Base-by-base conservation (phyloP, 1,140 invertebrate genomes). In the Rhizoglyphus robini region DNA sequence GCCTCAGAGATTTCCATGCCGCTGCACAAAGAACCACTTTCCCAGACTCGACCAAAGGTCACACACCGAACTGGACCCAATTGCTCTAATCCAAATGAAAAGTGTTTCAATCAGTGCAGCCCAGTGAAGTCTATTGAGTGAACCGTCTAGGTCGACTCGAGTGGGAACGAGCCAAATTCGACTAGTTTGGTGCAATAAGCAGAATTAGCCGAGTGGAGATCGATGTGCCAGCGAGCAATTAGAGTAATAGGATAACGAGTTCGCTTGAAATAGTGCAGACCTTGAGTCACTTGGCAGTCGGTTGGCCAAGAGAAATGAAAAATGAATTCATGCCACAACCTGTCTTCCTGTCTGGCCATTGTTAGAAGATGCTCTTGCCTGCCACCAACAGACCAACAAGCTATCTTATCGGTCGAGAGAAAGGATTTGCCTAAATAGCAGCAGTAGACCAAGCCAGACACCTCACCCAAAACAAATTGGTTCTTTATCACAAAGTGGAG, bases 261-360 rank as follows among this genome's bases (percentile, higher is more conserved):
- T n/a, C n/a, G 51, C 31, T 54, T 54, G 51, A 54, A 54, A 54
- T 54, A 54, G 23, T 32, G 51, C 51, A 54, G 51, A 54, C 51
- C 8, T 32, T 8, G 8, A 8, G 51, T 54, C n/a, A n/a, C n/a
- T n/a, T n/a, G 41, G 41, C 41, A 46, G 41, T 46, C 23, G 51
- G 23, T 25, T 32, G 51, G 5, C 15, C 36, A 54, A 54, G 41
- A 46, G 41, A 46, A 54, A 54, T 54, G 51, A 54, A 54, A 54
- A 54, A 54, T 54, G 51, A 54, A 32, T 18, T 41, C 36, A 18
- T 18, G 36, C 36, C 51, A 54, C 8, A 23, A 54, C 51, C 51
- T 54, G 51, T 54, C 20, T 54, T 15, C 15, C 15, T 15, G 23
- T 46, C 41, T 46, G 41, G 41, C 41, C 15, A 46, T 15, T 46